A percentile compares a stretch with the other conserved stretches of the same genome.
Evolutionary conservation across 2,797 vertebrate species (phyloP).

Genomic region (Tauraco hartlaubi): DNA sequence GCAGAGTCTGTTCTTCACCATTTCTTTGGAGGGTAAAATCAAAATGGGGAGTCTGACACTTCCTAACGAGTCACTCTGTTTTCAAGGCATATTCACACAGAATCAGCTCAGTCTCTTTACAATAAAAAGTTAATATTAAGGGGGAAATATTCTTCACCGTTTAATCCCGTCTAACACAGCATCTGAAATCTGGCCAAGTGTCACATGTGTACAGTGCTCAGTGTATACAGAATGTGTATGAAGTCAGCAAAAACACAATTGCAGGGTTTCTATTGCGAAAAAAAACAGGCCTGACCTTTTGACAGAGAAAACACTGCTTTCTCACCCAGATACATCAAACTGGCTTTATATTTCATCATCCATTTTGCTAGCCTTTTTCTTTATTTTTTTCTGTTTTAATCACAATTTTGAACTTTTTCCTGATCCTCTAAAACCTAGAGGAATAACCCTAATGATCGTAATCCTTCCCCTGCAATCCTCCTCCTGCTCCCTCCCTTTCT

Average conservation of each 20-base stretch:
- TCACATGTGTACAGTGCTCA: constrained; percentile 17
- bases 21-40: neutral
- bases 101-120: neutral
- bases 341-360: neutral
- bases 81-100: neutral
- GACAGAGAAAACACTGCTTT: constrained; percentile 35
- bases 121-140: neutral
- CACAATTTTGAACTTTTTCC: neutral
- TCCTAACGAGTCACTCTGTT: neutral
- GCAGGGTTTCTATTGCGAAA: constrained; percentile 19
- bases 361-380: neutral
- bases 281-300: constrained; percentile 42
- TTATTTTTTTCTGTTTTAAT: neutral
- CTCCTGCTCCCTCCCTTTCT: neutral
- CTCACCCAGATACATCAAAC: neutral
- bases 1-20: neutral
- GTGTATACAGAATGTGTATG: neutral
- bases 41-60: neutral
- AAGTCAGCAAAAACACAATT: constrained; percentile 59
- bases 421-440: constrained; percentile 54
- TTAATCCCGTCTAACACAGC: neutral
- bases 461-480: neutral
- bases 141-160: neutral
- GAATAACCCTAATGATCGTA: constrained; percentile 53
- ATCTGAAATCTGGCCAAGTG: constrained; percentile 63